Conservation (phyloP, 2,797 vertebrate species). For the Amphiprion clarkii region DNA sequence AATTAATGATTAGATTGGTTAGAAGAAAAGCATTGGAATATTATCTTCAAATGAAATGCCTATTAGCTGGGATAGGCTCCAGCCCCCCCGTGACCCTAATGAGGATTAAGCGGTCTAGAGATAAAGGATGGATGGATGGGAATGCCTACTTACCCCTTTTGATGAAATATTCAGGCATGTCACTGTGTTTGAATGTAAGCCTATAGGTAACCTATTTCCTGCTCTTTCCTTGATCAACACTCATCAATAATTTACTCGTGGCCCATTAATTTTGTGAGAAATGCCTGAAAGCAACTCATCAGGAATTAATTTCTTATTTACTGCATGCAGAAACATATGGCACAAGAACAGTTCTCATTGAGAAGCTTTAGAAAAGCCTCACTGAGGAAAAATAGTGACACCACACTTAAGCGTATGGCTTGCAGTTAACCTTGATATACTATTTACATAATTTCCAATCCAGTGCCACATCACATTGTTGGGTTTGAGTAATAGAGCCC, state of each 20-base stretch:
- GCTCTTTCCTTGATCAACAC: slow-evolving; percentile 76
- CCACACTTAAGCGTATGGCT: slow-evolving; percentile 43
- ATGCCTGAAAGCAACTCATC: slow-evolving; percentile 62
- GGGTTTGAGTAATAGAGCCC: slow-evolving; percentile 9
- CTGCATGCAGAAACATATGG: slow-evolving; percentile 52
- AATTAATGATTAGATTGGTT: slow-evolving; percentile 52
- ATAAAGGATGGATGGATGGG: not conserved
- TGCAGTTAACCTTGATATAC: slow-evolving; percentile 60
- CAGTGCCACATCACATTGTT: slow-evolving; percentile 34
- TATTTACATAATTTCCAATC: slow-evolving; percentile 60
- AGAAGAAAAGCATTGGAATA: slow-evolving; percentile 36
- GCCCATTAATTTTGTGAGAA: slow-evolving; percentile 73
- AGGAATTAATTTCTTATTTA: slow-evolving; percentile 71
- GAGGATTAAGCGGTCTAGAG: too few relatives aligned
- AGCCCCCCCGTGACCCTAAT: too few relatives aligned
- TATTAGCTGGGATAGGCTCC: slow-evolving; percentile 27
- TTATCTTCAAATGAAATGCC: slow-evolving; percentile 61
- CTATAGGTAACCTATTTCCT: slow-evolving; percentile 74
- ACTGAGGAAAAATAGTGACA: slow-evolving; percentile 31
- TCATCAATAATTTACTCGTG: slow-evolving; percentile 80
- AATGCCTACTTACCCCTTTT: slow-evolving; percentile 67
- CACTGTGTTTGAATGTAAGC: slow-evolving; percentile 53
- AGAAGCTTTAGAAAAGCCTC: slow-evolving; percentile 43
- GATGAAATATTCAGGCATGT: slow-evolving; percentile 75
- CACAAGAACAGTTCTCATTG: slow-evolving; percentile 22